Base-by-base conservation (phyloP, 2,888 invertebrate species). In the Aricia artaxerxes region DNA sequence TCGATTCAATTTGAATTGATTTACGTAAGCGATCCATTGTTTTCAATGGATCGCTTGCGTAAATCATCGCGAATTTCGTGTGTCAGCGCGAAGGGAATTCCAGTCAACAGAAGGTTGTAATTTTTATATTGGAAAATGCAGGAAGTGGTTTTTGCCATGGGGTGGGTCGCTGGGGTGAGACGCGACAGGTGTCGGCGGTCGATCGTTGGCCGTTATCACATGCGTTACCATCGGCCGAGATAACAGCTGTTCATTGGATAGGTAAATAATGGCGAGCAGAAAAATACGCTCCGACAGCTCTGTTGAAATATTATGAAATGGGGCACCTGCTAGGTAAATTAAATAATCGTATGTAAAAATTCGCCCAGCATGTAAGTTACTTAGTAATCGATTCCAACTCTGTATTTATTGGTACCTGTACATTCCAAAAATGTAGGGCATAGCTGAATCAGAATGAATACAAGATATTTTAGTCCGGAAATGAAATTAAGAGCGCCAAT, bases 221-320 rank as follows among this genome's bases (percentile, higher is more conserved):
- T 40, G 40, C n/a, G 69, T 69, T 40, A 73, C 4, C 73, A 73
- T 40, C 73, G 16, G n/a, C 11, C 6, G 1, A 44, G 44, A 73
- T 73, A 73, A 73, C 73, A 73, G 73, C 73, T 73, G 73, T 73
- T 73, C 73, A 73, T 73, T n/a, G 44, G 11, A 40, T 73, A 73
- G 44, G 73, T 24, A 44, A 73, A 73, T 44, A 73, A 69, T 69
- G 69, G 35, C 35, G 69, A 35, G 69, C 69, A 13, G 69, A 64
- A 64, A 64, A 64, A 64, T 69, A 69, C 35, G 13, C 9, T 31
- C 11, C 13, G 35, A 13, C 35, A 69, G 31, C 35, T 69, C 13
- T 1, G 13, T 13, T 69, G 11, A 64, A 69, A 35, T 61, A 61
- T 61, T 69, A 16, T 35, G 69, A 69, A 69, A 69, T 64, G 31